These are phyloP conservation scores for Protonibea diacanthus DNA, from an alignment of 2,797 vertebrate genomes.

Conservation along the genomic window DNA sequence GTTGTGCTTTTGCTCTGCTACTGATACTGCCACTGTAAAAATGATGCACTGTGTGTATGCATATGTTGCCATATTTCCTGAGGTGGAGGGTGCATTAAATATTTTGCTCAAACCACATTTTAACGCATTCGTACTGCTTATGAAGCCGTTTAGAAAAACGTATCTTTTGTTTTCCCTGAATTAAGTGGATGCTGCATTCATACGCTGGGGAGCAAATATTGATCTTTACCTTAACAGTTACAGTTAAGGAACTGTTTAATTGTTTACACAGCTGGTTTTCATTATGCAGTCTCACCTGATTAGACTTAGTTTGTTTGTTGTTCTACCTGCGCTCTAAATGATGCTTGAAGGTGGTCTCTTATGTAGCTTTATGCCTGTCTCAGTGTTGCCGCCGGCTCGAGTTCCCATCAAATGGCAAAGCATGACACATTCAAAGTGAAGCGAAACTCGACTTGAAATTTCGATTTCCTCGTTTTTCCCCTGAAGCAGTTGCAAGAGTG, in stretches of 20 bases:
- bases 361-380: slow-evolving; percentile 9
- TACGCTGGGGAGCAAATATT: slow-evolving; percentile 28
- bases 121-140: neutral
- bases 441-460: slow-evolving; percentile 23
- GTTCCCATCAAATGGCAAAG: slow-evolving; percentile 30
- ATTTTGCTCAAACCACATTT: neutral
- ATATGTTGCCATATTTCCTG: neutral
- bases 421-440: slow-evolving; percentile 24
- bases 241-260: slow-evolving; percentile 5
- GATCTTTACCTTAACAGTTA: slow-evolving; percentile 22
- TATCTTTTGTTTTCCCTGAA: neutral
- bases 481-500: slow-evolving; percentile 25
- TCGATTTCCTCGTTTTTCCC: slow-evolving; percentile 19
- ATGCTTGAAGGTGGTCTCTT: slow-evolving; percentile 26
- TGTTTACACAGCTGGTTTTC: slow-evolving; percentile 34
- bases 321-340: slow-evolving; percentile 11
- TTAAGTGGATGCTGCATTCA: slow-evolving; percentile 27
- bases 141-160: slow-evolving; percentile 16
- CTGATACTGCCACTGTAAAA: neutral
- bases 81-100: neutral
- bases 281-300: slow-evolving; percentile 29
- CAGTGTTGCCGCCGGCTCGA: slow-evolving; percentile 6
- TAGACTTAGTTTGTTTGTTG: slow-evolving; percentile 31
- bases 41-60: neutral
- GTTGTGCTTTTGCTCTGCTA: neutral